Evolutionary conservation across 2,888 invertebrate genomes (phyloP).

Genomic region (Halictus quadricinctus): DNA sequence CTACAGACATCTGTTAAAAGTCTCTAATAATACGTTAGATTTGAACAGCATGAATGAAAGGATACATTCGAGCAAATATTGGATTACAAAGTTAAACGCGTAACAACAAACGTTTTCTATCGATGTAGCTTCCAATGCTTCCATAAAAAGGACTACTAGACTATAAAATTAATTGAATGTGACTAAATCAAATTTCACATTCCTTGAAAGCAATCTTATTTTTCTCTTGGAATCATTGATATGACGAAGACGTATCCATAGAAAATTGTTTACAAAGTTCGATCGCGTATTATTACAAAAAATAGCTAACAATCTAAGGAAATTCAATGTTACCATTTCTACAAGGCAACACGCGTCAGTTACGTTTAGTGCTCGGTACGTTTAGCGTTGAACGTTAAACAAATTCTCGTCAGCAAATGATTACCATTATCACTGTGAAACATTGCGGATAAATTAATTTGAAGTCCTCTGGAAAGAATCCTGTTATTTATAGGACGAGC

Average conservation of each 20-base stretch:
- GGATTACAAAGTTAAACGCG: not conserved
- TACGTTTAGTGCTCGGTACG: not conserved
- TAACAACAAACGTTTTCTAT: not conserved
- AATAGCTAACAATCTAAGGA: not conserved
- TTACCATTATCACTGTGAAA: not conserved
- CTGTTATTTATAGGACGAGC: not conserved
- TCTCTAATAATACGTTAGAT: not conserved
- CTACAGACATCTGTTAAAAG: not conserved
- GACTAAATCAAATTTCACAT: not conserved
- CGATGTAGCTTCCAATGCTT: not conserved
- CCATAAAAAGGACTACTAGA: not conserved
- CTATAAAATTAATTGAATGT: not conserved
- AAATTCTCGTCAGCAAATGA: not conserved
- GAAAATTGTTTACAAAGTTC: not conserved
- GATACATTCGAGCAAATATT: not conserved
- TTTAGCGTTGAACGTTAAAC: not conserved
- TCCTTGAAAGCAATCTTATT: not conserved
- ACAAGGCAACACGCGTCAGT: not conserved
- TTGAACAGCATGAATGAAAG: too few species aligned
- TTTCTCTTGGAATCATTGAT: too few species aligned
- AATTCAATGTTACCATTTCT: conserved; percentile 5
- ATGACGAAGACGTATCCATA: not conserved
- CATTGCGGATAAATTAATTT: not conserved
- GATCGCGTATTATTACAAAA: not conserved
- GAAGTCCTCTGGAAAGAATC: not conserved